Percentiles rank a stretch among this genome's conserved stretches.
phyloP scores from a whole-genome alignment of 64 coral and sea anemone genomes.

The Acropora yongei region DNA sequence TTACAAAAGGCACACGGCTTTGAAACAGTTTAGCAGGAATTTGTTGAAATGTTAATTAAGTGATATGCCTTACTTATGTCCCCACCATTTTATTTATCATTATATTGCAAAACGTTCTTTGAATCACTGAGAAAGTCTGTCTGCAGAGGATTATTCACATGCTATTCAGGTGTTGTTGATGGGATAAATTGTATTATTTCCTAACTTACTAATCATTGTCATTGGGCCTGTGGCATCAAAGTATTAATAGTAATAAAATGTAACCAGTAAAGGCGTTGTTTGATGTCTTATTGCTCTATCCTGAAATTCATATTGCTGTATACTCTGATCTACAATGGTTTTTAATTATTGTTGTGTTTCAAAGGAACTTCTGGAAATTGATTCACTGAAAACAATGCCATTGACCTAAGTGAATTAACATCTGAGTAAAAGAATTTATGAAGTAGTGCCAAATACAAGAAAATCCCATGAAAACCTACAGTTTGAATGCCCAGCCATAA shows the following conservation, averaged over 20 bases:
- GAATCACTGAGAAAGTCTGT: slow-evolving; percentile 7
- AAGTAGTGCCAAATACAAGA: too few species aligned
- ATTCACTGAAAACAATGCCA: too few species aligned
- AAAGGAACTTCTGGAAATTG: background rate
- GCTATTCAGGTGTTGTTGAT: background rate
- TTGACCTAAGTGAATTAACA: too few species aligned
- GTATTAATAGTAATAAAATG: slow-evolving; percentile 16
- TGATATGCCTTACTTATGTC: too few species aligned
- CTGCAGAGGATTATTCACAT: background rate
- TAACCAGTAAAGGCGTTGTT: background rate
- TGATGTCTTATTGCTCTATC: background rate
- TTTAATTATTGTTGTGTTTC: too few species aligned
- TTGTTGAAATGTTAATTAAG: too few species aligned
- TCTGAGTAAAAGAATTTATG: too few species aligned
- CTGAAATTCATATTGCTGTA: background rate
- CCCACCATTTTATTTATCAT: background rate
- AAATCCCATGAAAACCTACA: too few species aligned
- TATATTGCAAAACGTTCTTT: background rate
- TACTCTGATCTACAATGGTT: background rate
- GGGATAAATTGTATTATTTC: background rate
- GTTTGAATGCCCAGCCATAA: too few species aligned
- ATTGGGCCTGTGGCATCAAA: background rate
- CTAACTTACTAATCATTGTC: slow-evolving; percentile 29
- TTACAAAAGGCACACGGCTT: too few species aligned
- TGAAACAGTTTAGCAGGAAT: too few species aligned